These are phyloP conservation scores for Drosophila arawakana DNA, from an alignment of 1,140 invertebrate genomes.

Conservation along the genomic window DNA sequence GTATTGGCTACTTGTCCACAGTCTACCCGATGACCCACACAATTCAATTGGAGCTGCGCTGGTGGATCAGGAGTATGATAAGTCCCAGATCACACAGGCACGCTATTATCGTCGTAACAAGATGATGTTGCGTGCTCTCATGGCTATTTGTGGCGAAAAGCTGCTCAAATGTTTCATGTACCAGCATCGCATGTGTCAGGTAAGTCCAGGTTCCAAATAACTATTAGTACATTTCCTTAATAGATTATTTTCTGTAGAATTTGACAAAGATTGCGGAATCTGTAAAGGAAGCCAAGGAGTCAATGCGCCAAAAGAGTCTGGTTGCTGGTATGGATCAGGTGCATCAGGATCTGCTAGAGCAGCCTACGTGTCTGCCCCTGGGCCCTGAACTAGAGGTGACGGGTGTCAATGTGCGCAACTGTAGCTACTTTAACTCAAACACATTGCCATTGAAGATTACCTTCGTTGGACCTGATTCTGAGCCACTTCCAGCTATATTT, in stretches of 20 bases:
- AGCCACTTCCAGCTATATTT: constrained; percentile 95
- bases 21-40: constrained; percentile 89
- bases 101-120: constrained; percentile 92
- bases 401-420: constrained; percentile 92
- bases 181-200: constrained; percentile 86
- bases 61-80: constrained; percentile 85
- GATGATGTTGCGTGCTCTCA: constrained; percentile 93
- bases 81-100: constrained; percentile 87
- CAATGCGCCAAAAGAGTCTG: constrained; percentile 88
- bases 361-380: constrained; percentile 92
- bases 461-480: constrained; percentile 93
- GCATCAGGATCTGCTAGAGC: constrained; percentile 86
- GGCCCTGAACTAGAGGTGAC: constrained; percentile 93
- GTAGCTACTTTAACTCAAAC: constrained; percentile 98
- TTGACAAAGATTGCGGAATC: constrained; percentile 87
- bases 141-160: constrained; percentile 93
- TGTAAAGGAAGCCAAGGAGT: constrained; percentile 95
- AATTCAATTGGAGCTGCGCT: constrained; percentile 85
- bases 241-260: constrained; percentile 39
- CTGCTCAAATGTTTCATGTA: constrained; percentile 92
- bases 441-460: constrained; percentile 98
- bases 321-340: constrained; percentile 88
- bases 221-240: not conserved
- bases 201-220: constrained; percentile 6
- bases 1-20: constrained; percentile 96